A percentile compares a stretch with the other conserved stretches of the same genome.
Evolutionary conservation across 2,888 invertebrate species (phyloP).

Genomic region (Erpobdella octoculata): DNA sequence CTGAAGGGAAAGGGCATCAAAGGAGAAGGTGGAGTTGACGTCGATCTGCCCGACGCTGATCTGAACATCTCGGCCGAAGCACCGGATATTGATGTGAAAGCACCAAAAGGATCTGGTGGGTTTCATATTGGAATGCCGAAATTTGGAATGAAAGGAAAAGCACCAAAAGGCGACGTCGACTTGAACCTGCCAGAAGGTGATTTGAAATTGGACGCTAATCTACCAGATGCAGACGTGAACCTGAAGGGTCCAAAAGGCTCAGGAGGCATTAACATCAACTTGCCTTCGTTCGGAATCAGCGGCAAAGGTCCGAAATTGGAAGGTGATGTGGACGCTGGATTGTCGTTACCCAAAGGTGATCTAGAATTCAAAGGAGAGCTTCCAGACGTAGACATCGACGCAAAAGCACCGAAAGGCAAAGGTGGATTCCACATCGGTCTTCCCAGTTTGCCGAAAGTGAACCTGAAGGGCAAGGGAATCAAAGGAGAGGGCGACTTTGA

Average conservation of each 20-base stretch:
- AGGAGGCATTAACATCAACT: constrained; percentile 18
- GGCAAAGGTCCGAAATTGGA: constrained; percentile 25
- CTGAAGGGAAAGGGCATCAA: constrained; percentile 17
- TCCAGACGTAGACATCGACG: constrained; percentile 25
- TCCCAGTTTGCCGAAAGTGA: background rate
- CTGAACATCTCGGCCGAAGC: constrained; percentile 13
- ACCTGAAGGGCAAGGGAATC: background rate
- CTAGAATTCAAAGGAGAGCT: constrained; percentile 13
- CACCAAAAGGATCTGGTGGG: constrained; percentile 23
- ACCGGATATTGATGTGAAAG: constrained; percentile 20
- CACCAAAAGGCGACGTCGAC: constrained; percentile 18
- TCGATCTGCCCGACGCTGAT: constrained; percentile 24
- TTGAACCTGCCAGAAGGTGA: constrained; percentile 15
- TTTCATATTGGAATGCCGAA: constrained; percentile 22
- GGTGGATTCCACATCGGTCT: background rate
- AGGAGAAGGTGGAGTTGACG: constrained; percentile 16
- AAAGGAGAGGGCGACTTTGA: constrained; percentile 7
- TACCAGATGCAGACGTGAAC: constrained; percentile 15
- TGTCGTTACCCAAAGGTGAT: constrained; percentile 6
- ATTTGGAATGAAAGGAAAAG: constrained; percentile 21
- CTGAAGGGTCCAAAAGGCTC: constrained; percentile 24
- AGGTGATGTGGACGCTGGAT: constrained; percentile 19
- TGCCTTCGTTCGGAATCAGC: constrained; percentile 26
- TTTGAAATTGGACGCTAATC: constrained; percentile 16
- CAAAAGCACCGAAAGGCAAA: constrained; percentile 9